Base-by-base conservation (phyloP, 2,888 invertebrate genomes). In the Margaritifera margaritifera region DNA sequence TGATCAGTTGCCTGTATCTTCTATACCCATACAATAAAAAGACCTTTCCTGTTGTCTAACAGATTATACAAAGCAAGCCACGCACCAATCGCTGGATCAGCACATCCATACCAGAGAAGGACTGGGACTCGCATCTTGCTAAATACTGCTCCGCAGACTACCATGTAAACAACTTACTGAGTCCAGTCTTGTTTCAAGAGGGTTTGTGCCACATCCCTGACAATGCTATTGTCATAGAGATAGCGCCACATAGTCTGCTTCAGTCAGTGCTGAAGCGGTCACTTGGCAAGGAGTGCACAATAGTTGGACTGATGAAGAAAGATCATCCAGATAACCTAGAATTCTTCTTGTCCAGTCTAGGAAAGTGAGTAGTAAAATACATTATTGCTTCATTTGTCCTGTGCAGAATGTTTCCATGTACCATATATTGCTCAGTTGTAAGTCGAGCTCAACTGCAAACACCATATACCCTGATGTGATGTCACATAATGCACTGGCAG, bases 151-250 rank as follows among this genome's bases (percentile, higher is more conserved):
- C 96, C 61, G 94, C 96, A 1, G 95, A 94, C 51, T 99, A 99
- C 91, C 97, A 98, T 90, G 97, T 96, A 50, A 97, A 98, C 92
- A 98, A 98, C 91, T 92, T 98, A 80, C 91, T 97, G 71, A 97
- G 96, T 65, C 97, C 97, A 18, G 98, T 98, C 65, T 92, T 96
- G 64, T 98, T 97, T 93, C 94, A 96, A 86, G 97, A 96, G 88
- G 97, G 95, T 15, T 88, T 98, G 75, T 91, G 92, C 80, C 93
- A 94, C 86, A 92, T 99, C 62, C 99, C 99, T 24, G 93, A 93
- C 81, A 94, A 95, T 87, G 96, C 98, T 6, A 92, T 98, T 79
- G 93, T 95, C 76, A 92, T 99, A 86, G 99, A 99, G 84, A 87
- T 99, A 83, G 98, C 98, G 18, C 98, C 99, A 24, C 97, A 98